Conservation (phyloP, 2,797 vertebrate species). For the Phoeniculus purpureus region DNA sequence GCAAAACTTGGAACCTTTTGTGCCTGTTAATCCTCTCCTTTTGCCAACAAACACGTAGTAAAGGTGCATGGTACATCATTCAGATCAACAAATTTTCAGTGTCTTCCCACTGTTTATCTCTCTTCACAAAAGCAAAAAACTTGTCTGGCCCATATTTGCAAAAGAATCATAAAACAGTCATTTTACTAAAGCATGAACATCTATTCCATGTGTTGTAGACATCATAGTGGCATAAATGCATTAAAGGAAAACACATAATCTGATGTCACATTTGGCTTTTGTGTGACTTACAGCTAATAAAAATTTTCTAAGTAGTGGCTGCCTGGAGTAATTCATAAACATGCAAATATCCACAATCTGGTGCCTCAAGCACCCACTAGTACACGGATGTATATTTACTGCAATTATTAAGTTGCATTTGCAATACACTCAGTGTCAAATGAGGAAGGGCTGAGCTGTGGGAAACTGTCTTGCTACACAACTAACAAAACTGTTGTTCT, state of each 20-base stretch:
- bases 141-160: background rate
- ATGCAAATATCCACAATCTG: background rate
- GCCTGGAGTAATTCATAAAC: background rate
- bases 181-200: background rate
- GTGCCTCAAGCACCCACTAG: too few species aligned
- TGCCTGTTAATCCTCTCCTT: too few species aligned
- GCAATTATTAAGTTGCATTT: background rate
- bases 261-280: background rate
- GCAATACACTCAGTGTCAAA: background rate
- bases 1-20: too few species aligned
- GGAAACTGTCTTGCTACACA: background rate
- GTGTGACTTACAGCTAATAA: background rate
- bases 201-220: background rate
- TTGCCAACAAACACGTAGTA: background rate
- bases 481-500: background rate
- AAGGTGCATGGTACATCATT: background rate
- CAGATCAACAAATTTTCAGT: background rate
- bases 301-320: background rate
- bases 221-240: fast-evolving
- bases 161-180: background rate
- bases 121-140: background rate
- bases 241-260: background rate
- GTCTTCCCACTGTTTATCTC: background rate
- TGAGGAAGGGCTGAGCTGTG: background rate
- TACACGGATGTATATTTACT: background rate